Percentiles rank a stretch among this genome's conserved stretches.
Conservation (phyloP, 2,113 vertebrate species). For the Morone saxatilis region DNA sequence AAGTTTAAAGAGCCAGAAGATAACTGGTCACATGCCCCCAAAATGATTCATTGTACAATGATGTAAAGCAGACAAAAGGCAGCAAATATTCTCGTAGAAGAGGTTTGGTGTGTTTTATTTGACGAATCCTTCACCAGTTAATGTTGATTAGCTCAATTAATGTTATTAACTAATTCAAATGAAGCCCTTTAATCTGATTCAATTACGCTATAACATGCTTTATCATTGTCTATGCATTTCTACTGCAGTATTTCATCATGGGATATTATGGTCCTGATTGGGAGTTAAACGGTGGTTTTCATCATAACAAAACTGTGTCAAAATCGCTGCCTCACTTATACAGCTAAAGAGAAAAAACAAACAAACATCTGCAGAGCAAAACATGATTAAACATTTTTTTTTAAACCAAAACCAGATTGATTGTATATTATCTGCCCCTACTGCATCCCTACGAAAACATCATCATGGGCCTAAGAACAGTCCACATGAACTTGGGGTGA, state of each 20-base stretch:
- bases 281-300: too few relatives aligned
- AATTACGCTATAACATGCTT: background rate
- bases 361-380: too few relatives aligned
- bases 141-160: background rate
- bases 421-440: too few relatives aligned
- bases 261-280: background rate
- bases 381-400: too few relatives aligned
- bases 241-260: too few relatives aligned
- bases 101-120: background rate
- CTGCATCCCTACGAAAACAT: too few relatives aligned
- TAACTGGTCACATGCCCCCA: background rate
- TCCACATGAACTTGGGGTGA: too few relatives aligned
- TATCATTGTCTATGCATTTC: background rate
- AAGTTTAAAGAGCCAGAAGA: too few relatives aligned
- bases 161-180: background rate
- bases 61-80: background rate
- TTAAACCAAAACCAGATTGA: too few relatives aligned
- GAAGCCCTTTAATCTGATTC: background rate
- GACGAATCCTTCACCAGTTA: background rate
- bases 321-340: background rate
- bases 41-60: background rate
- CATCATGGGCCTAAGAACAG: too few relatives aligned
- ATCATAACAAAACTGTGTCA: background rate
- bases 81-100: background rate
- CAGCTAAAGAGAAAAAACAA: background rate